phyloP scores from a whole-genome alignment of 2,797 vertebrate genomes.

The Hydrophis major region DNA sequence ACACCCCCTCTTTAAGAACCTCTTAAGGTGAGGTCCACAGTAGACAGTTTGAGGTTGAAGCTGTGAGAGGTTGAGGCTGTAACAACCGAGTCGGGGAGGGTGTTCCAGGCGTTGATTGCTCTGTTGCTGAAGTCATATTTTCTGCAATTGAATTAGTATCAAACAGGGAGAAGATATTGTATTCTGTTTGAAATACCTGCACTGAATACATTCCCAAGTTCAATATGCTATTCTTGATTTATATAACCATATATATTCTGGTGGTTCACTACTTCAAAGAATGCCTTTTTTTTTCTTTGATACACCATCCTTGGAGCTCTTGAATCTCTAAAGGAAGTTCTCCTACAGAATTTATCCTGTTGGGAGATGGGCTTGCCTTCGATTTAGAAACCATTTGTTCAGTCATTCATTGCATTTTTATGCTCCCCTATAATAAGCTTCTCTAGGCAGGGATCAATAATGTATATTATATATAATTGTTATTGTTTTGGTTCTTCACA shows the following conservation, averaged over 20 bases:
- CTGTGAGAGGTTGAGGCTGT: too few species aligned
- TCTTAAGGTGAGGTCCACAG: too few species aligned
- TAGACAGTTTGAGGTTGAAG: too few species aligned
- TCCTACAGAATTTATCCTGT: background rate
- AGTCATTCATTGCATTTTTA: background rate
- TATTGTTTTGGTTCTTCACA: background rate
- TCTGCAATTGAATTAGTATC: background rate
- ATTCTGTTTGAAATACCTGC: background rate
- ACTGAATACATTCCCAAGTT: background rate
- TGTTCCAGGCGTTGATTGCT: too few species aligned
- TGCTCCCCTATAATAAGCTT: background rate
- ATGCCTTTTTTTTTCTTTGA: background rate
- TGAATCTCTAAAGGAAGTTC: background rate
- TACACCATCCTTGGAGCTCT: background rate
- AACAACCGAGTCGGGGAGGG: too few species aligned
- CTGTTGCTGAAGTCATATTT: too few species aligned
- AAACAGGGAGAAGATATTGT: background rate
- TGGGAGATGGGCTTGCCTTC: background rate
- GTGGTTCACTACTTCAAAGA: background rate
- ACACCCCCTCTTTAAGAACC: too few species aligned
- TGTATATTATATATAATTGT: background rate
- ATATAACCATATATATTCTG: background rate
- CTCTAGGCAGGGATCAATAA: background rate
- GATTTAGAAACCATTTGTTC: background rate
- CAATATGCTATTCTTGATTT: background rate